Evolutionary conservation across 2,113 vertebrate species (phyloP).

Genomic region (Lates calcarifer): DNA sequence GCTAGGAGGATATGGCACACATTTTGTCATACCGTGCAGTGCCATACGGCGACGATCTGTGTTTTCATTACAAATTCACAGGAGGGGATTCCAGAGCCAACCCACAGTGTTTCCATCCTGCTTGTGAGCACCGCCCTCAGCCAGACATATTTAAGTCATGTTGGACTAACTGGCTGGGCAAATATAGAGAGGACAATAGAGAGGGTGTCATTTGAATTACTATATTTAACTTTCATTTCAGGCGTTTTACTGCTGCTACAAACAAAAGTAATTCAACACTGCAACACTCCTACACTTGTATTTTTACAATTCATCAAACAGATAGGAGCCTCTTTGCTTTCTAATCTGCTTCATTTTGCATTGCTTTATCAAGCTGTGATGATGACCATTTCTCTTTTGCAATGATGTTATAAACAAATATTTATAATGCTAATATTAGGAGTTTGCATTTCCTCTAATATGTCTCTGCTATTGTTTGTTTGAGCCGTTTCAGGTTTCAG

Average conservation of each 20-base stretch:
- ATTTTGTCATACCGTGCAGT: constrained; percentile 18
- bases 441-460: neutral
- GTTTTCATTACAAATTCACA: constrained; percentile 57
- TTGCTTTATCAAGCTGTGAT: constrained; percentile 5
- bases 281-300: neutral
- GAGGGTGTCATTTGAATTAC: neutral
- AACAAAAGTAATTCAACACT: neutral
- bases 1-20: constrained; percentile 16
- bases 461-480: neutral
- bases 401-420: neutral
- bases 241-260: neutral
- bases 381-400: neutral
- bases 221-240: constrained; percentile 4
- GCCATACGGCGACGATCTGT: constrained; percentile 50
- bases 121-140: constrained; percentile 27
- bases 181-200: neutral
- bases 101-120: constrained; percentile 25
- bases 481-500: neutral
- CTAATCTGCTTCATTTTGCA: neutral
- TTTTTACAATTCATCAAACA: neutral
- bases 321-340: neutral
- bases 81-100: constrained; percentile 39
- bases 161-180: constrained; percentile 15
- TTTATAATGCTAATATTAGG: neutral
- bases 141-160: constrained; percentile 16